Conservation (phyloP, 2,888 invertebrate species). For the Nasonovia ribisnigri region DNA sequence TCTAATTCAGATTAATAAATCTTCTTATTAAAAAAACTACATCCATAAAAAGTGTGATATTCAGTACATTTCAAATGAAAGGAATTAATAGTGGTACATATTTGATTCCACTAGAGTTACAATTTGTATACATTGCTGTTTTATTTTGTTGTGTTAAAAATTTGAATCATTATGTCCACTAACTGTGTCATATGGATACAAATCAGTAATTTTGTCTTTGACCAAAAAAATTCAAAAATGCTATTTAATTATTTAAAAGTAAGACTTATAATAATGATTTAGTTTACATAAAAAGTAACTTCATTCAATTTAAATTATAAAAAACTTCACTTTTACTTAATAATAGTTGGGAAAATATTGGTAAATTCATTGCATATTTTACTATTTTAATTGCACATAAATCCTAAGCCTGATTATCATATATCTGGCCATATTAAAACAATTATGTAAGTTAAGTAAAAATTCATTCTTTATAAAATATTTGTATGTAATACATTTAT, state of each 20-base stretch:
- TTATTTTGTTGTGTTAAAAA: not conserved
- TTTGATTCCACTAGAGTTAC: not conserved
- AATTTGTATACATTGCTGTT: not conserved
- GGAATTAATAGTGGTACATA: not conserved
- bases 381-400: too few species aligned
- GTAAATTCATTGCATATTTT: not conserved
- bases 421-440: not conserved
- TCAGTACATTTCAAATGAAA: not conserved
- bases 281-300: not conserved
- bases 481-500: not conserved
- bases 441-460: not conserved
- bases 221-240: not conserved
- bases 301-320: not conserved
- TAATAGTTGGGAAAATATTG: not conserved
- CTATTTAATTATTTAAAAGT: not conserved
- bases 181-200: not conserved
- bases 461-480: conserved; percentile 1
- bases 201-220: not conserved
- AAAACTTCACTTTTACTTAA: not conserved
- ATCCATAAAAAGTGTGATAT: not conserved
- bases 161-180: not conserved
- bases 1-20: not conserved
- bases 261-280: not conserved
- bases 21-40: not conserved
- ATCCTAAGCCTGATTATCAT: not conserved